These are phyloP conservation scores for Protomyctophum bolini DNA, from an alignment of 2,113 vertebrate species.

Conservation along the genomic window DNA sequence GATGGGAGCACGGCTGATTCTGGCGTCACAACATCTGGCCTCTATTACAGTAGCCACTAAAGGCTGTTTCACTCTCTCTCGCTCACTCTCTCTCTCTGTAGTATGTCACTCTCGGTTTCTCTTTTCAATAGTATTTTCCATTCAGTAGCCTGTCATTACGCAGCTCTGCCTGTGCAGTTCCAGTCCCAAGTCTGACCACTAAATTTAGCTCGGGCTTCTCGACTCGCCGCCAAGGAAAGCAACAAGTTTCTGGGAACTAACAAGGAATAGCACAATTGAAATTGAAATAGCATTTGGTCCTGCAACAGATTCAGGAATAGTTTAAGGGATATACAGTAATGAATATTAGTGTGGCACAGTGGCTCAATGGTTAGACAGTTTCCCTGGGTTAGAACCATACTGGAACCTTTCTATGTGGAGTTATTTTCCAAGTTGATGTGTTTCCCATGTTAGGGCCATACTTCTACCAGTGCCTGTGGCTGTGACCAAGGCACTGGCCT, in stretches of 20 bases:
- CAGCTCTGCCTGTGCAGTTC: slow-evolving; percentile 28
- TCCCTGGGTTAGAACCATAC: too few relatives aligned
- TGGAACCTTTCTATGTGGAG: too few relatives aligned
- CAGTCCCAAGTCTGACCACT: slow-evolving; percentile 28
- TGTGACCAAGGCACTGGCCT: background rate
- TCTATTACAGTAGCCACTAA: slow-evolving; percentile 11
- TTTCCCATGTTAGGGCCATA: too few relatives aligned
- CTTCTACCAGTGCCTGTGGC: too few relatives aligned
- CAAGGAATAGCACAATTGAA: background rate
- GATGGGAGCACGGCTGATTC: background rate
- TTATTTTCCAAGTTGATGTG: too few relatives aligned
- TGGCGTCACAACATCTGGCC: slow-evolving; percentile 34
- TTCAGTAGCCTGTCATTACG: slow-evolving; percentile 54
- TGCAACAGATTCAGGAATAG: background rate
- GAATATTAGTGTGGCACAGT: too few relatives aligned
- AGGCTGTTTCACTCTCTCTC: background rate
- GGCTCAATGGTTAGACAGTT: too few relatives aligned
- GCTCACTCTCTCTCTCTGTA: background rate
- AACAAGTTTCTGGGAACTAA: slow-evolving; percentile 35
- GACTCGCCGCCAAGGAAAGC: slow-evolving; percentile 39
- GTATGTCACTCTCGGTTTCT: background rate
- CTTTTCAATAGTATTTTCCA: slow-evolving; percentile 30
- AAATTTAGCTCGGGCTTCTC: slow-evolving; percentile 52
- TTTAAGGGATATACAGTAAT: background rate
- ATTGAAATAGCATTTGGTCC: too few relatives aligned